Percentiles rank a stretch among this genome's conserved stretches.
Evolutionary conservation across 2,797 vertebrate genomes (phyloP).

Genomic region (Rhyacichthys aspro): DNA sequence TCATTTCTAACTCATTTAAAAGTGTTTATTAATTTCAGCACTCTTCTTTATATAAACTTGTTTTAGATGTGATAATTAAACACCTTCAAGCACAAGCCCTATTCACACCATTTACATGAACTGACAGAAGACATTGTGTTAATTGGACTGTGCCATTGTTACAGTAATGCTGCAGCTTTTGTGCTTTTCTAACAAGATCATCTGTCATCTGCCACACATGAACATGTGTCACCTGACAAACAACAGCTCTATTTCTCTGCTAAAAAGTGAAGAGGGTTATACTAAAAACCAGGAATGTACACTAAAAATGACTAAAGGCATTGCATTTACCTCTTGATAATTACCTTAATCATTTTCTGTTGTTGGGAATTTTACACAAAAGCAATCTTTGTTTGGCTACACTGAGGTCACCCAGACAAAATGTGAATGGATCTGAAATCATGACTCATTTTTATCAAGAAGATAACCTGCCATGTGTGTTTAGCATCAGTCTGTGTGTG

Average conservation of each 20-base stretch:
- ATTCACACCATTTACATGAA: conserved; percentile 36
- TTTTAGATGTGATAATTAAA: conserved; percentile 73
- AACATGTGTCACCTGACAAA: too few species aligned
- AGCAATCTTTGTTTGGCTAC: conserved; percentile 6
- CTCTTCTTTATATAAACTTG: conserved; percentile 24
- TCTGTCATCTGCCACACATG: too few species aligned
- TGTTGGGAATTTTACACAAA: neutral
- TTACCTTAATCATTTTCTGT: neutral
- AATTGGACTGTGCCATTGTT: conserved; percentile 26
- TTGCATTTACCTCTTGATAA: neutral
- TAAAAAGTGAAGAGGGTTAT: too few species aligned
- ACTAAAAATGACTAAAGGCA: neutral
- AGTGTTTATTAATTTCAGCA: neutral
- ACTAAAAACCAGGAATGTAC: too few species aligned
- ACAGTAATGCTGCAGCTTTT: conserved; percentile 6
- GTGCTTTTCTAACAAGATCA: too few species aligned
- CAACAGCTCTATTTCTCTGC: too few species aligned
- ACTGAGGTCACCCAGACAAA: conserved; percentile 38
- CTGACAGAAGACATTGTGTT: conserved; percentile 32
- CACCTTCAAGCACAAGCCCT: conserved; percentile 48
- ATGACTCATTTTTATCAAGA: conserved; percentile 42
- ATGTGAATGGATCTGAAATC: conserved; percentile 37
- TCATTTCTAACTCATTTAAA: neutral
- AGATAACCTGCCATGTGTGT: conserved; percentile 57
- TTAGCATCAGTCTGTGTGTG: conserved; percentile 42